These are phyloP conservation scores for Psittacula derbiana DNA, from an alignment of 2,797 vertebrate species.

Conservation along the genomic window DNA sequence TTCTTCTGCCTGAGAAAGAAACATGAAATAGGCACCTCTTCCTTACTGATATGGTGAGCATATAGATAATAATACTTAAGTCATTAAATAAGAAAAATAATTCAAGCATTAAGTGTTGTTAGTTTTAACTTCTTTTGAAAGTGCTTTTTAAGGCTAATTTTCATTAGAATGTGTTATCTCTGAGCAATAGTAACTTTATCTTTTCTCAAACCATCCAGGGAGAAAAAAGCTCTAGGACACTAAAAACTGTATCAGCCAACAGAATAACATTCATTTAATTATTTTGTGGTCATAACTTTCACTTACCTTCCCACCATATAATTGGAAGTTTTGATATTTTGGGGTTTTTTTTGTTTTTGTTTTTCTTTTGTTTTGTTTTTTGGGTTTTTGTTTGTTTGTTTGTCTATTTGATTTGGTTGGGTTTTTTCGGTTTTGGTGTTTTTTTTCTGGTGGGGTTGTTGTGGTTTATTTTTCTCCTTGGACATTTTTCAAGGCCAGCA, in stretches of 20 bases:
- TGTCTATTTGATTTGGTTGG: not conserved
- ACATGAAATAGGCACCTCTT: not conserved
- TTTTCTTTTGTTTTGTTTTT: not conserved
- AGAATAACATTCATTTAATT: slow-evolving; percentile 6
- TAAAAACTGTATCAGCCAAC: not conserved
- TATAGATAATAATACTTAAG: not conserved
- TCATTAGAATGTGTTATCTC: not conserved
- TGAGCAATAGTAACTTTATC: not conserved
- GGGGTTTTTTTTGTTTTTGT: not conserved
- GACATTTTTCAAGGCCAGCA: slow-evolving; percentile 35
- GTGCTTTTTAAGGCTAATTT: not conserved
- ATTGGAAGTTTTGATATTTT: not conserved
- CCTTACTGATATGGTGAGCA: not conserved
- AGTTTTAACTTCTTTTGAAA: not conserved
- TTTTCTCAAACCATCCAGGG: not conserved
- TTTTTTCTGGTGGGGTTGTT: not conserved
- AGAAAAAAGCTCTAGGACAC: not conserved
- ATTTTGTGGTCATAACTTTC: slow-evolving; percentile 38
- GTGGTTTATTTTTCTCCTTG: not conserved
- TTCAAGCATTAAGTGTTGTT: not conserved
- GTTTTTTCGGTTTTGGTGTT: not conserved
- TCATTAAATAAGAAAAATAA: not conserved
- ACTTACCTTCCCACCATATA: not conserved
- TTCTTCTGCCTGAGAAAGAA: not conserved
- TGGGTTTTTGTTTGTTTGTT: too few species aligned